A percentile compares a stretch with the other conserved stretches of the same genome.
Evolutionary conservation across 1,140 invertebrate genomes (phyloP).

Genomic region (Monomorium pharaonis): DNA sequence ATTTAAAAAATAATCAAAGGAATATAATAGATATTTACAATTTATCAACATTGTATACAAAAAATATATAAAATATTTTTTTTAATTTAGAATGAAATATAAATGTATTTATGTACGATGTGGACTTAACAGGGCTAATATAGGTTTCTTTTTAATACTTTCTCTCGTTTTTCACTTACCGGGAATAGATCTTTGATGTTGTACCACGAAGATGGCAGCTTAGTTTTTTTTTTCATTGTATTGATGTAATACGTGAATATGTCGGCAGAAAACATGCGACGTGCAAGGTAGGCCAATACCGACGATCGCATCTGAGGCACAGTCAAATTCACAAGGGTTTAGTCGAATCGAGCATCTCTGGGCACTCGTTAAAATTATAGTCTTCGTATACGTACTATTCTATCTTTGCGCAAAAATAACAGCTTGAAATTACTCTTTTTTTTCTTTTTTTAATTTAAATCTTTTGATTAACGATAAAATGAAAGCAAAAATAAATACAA

Average conservation of each 20-base stretch:
- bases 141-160: neutral
- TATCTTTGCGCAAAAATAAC: too few relatives aligned
- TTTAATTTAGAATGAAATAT: neutral
- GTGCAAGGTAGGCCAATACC: neutral
- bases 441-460: too few relatives aligned
- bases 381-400: too few relatives aligned
- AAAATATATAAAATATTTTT: neutral
- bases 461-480: too few relatives aligned
- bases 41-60: neutral
- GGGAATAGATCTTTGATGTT: constrained; percentile 49
- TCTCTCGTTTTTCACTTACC: constrained; percentile 25
- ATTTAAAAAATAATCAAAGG: neutral
- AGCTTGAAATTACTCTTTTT: too few relatives aligned
- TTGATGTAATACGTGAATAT: neutral
- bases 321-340: too few relatives aligned
- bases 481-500: too few relatives aligned
- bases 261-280: neutral
- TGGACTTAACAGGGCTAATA: neutral
- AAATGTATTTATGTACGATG: neutral
- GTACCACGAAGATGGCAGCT: neutral
- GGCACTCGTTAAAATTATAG: too few relatives aligned
- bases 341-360: too few relatives aligned
- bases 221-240: neutral
- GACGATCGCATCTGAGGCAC: neutral
- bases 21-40: neutral